phyloP scores from a whole-genome alignment of 2,797 vertebrate genomes.

The Chiroxiphia lanceolata region DNA sequence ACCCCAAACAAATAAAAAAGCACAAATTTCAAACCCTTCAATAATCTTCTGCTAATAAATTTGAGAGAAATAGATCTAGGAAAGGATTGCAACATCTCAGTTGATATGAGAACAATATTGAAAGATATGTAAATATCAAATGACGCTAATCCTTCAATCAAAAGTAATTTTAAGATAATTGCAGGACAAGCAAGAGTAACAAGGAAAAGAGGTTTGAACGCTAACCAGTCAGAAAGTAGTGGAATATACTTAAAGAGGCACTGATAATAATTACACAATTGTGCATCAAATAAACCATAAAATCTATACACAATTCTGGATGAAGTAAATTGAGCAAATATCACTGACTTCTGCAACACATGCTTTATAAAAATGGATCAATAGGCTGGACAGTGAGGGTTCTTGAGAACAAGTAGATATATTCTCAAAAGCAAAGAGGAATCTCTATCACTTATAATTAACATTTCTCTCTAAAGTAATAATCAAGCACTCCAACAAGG shows the following conservation, averaged over 20 bases:
- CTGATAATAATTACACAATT: not conserved
- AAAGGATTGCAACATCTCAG: not conserved
- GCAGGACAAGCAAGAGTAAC: not conserved
- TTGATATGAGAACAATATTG: not conserved
- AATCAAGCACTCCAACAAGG: not conserved
- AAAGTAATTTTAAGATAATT: not conserved
- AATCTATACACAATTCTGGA: not conserved
- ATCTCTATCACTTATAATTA: not conserved
- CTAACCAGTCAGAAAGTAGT: not conserved
- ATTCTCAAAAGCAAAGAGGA: not conserved
- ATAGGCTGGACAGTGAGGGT: not conserved
- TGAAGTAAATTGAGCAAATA: not conserved
- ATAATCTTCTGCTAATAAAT: not conserved
- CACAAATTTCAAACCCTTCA: not conserved
- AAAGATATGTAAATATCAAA: not conserved
- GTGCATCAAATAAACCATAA: not conserved
- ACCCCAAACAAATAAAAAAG: not conserved
- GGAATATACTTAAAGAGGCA: not conserved
- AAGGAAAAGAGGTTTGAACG: not conserved
- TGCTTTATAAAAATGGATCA: not conserved
- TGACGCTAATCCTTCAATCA: not conserved
- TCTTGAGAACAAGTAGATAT: not conserved
- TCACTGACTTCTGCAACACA: not conserved
- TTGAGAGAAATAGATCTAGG: not conserved
- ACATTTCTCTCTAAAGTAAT: not conserved